Evolutionary conservation across 2,888 invertebrate genomes (phyloP), one percentile per base, ranked within the genome.

Genomic region (Microctonus aethiopoides): DNA sequence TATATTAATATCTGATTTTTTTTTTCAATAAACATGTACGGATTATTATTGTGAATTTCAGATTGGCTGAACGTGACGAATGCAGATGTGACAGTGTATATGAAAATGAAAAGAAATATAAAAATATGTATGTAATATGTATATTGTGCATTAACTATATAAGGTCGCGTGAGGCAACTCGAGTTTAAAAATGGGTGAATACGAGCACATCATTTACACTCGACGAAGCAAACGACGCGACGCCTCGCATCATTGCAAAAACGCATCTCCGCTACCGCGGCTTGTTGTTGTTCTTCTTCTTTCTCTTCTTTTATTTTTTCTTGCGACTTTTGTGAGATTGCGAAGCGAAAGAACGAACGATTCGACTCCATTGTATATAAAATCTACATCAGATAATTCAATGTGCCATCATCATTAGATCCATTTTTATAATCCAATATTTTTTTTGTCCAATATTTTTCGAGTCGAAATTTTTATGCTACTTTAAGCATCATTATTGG

Each of bases 191-290:
- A 41, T 24, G 36, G 39, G 24, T 9, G 36, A 61, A 39, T 61
- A 61, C 61, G 34, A 61, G 26, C 24, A 36, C 34, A 34, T n/a
- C 9, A 24, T 36, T 34, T 61, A 24, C 41, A 41, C 61, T 61
- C 24, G n/a, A 39, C 61, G 24, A 41, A 61, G 24, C 61, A 61
- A 39, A 61, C 24, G 24, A 36, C 9, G 61, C 61, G 41, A 61
- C 61, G 36, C 61, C 39, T 61, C 39, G 41, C 61, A 24, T 61
- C 61, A 61, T 26, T 36, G 61, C 61, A n/a, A 61, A n/a, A 16
- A 7, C 46, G 24, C 61, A 24, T 22, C 61, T 61, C 10, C 22
- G 20, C 16, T 16, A 16, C 24, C 11, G 61, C 11, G 61, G 16
- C 61, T 41, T 39, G 61, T 41, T 39, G 61, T 54, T 54, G 24